phyloP scores from a whole-genome alignment of 2,113 vertebrate genomes.

The Hippocampus guttulatus region DNA sequence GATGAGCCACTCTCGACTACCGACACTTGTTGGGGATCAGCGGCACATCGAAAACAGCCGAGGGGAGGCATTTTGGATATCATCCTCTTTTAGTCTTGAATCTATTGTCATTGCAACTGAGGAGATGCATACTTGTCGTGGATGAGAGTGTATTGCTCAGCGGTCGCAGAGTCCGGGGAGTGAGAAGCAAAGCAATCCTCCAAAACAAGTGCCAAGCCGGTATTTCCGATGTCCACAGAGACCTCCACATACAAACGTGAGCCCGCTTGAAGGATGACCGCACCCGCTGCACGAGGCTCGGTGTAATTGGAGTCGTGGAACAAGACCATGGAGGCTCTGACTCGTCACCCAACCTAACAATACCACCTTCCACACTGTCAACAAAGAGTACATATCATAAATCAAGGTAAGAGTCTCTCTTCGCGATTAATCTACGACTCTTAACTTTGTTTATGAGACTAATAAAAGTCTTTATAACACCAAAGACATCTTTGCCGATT shows the following conservation, averaged over 20 bases:
- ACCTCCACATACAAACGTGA: conserved; percentile 51
- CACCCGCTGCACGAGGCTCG: conserved; percentile 33
- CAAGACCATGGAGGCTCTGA: conserved; percentile 53
- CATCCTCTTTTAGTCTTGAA: conserved; percentile 3
- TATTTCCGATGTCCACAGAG: conserved; percentile 23
- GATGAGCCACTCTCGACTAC: conserved; percentile 54
- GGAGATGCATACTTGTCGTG: conserved; percentile 52
- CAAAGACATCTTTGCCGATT: no score
- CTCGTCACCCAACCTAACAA: conserved; percentile 23
- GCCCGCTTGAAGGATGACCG: conserved; percentile 43
- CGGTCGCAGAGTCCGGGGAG: conserved; percentile 24
- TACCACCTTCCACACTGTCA: conserved; percentile 30
- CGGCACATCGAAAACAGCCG: conserved; percentile 51
- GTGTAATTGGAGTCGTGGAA: conserved; percentile 44
- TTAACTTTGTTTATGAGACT: no score
- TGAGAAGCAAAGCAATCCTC: conserved; percentile 58
- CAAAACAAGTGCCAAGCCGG: conserved; percentile 48
- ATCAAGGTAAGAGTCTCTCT: no score
- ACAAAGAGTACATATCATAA: neutral
- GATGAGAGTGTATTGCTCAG: conserved; percentile 45
- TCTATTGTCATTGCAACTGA: conserved; percentile 36
- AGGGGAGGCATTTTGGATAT: neutral
- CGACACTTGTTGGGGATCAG: conserved; percentile 31
- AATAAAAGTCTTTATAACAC: no score
- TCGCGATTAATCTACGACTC: no score